Evolutionary conservation across 2,113 vertebrate species (phyloP).

Genomic region (Pan troglodytes): NHGRI_mPanTro3-v2.1_pri NC_072408.2:36871501-36872000

Average conservation of each 20-base stretch:
- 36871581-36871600: neutral
- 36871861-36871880: neutral
- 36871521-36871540: neutral
- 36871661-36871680: neutral
- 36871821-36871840: neutral
- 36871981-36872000: neutral
- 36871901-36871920: neutral
- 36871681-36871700: neutral
- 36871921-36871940: neutral
- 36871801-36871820: neutral
- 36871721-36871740: neutral
- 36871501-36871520: neutral
- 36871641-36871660: neutral
- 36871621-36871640: neutral
- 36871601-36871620: neutral
- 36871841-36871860: neutral
- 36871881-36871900: neutral
- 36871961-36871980: neutral
- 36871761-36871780: neutral
- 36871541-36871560: neutral
- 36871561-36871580: neutral
- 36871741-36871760: neutral
- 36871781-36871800: neutral
- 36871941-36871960: neutral
- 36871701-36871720: neutral